These are phyloP conservation scores for Octodon degus DNA, from an alignment of 2,113 vertebrate species.

Conservation along the genomic window DNA sequence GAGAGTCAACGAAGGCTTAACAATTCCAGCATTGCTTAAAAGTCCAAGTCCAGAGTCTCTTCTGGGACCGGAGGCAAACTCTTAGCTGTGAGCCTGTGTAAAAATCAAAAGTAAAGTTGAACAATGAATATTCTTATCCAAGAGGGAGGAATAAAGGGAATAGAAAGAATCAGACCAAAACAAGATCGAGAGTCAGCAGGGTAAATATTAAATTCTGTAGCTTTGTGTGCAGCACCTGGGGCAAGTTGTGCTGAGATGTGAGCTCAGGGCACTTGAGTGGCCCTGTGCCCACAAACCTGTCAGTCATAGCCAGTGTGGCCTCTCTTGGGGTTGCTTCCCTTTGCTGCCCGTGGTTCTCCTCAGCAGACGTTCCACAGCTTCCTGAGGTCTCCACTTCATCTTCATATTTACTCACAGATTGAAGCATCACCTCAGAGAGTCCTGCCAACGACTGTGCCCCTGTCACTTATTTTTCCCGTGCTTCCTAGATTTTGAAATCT, in stretches of 20 bases:
- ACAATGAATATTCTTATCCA: background rate
- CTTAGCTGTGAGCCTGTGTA: background rate
- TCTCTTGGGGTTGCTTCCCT: background rate
- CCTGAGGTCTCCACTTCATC: background rate
- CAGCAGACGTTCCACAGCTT: background rate
- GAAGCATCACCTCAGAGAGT: background rate
- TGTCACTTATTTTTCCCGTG: background rate
- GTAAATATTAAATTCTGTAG: background rate
- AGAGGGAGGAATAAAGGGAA: background rate
- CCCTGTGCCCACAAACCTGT: background rate
- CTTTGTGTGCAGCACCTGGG: background rate
- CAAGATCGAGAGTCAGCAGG: background rate
- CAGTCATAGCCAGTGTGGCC: background rate
- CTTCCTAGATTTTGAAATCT: background rate
- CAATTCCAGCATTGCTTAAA: background rate
- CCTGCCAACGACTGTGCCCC: background rate
- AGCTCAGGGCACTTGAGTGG: background rate
- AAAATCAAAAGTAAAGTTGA: background rate
- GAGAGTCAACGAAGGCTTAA: background rate
- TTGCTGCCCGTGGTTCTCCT: background rate
- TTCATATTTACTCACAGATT: background rate
- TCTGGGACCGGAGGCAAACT: background rate
- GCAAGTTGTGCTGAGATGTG: background rate
- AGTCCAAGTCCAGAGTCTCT: background rate
- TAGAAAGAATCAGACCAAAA: background rate